Percentiles rank a stretch among this genome's conserved stretches.
phyloP scores from a whole-genome alignment of 1,140 invertebrate genomes.

The Drosophila pseudoananassae region DNA sequence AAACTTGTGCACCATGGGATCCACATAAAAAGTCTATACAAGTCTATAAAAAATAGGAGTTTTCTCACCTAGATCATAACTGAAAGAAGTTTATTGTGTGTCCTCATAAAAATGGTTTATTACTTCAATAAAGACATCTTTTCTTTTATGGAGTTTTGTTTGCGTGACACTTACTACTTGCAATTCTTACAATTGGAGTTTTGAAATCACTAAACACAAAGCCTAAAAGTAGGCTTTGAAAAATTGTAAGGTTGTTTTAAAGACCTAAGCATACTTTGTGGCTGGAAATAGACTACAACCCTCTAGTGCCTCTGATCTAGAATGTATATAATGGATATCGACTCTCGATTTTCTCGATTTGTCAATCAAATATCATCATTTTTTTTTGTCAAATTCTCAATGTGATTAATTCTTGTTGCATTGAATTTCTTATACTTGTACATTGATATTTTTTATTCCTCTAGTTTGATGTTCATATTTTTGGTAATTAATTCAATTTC shows the following conservation, averaged over 20 bases:
- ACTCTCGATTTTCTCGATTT: constrained; percentile 16
- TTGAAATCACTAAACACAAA: neutral
- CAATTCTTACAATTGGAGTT: neutral
- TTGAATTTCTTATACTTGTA: constrained; percentile 71
- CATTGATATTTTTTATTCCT: constrained; percentile 15
- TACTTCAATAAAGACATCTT: neutral
- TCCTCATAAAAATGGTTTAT: neutral
- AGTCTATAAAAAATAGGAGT: neutral
- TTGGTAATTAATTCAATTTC: constrained; percentile 16
- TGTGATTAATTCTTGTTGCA: constrained; percentile 82
- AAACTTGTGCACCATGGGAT: constrained; percentile 7
- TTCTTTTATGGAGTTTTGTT: neutral
- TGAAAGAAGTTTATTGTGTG: no score
- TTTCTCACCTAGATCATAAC: neutral
- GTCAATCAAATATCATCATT: constrained; percentile 9
- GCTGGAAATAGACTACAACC: neutral
- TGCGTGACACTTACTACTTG: neutral
- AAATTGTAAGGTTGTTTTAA: neutral
- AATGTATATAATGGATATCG: neutral
- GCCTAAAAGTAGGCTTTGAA: neutral
- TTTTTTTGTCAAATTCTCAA: constrained; percentile 43
- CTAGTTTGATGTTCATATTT: constrained; percentile 6
- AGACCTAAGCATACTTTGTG: neutral
- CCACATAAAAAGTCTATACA: no score
- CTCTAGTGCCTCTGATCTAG: neutral